A percentile compares a stretch with the other conserved stretches of the same genome.
Conservation (phyloP, 2,888 invertebrate species). For the Seladonia tumulorum region DNA sequence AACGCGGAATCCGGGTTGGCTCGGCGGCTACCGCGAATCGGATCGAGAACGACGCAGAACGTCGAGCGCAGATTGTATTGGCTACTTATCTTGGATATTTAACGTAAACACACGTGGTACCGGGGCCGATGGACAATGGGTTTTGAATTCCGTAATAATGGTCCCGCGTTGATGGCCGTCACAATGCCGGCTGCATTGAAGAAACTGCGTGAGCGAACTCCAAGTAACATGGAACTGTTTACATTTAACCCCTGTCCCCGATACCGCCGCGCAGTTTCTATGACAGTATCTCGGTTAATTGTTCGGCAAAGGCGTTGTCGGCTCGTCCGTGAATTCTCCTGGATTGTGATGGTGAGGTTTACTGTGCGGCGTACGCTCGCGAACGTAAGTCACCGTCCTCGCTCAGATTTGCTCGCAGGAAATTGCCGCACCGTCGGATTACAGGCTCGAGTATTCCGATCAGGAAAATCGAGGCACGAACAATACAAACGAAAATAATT, state of each 20-base stretch:
- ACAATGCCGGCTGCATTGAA: conserved; percentile 22
- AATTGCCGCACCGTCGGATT: background rate
- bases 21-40: background rate
- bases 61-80: conserved; percentile 10
- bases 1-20: conserved; percentile 12
- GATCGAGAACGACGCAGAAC: background rate
- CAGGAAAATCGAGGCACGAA: background rate
- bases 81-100: conserved; percentile 39
- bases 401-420: background rate
- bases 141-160: conserved; percentile 37
- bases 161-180: conserved; percentile 4
- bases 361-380: conserved; percentile 24
- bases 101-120: background rate
- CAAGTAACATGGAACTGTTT: conserved; percentile 37
- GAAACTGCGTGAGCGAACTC: conserved; percentile 29
- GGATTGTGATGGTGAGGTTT: conserved; percentile 25
- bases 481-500: background rate
- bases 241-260: conserved; percentile 46
- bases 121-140: conserved; percentile 27
- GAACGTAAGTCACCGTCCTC: background rate
- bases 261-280: conserved; percentile 32
- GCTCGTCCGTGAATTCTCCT: conserved; percentile 15
- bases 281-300: conserved; percentile 52
- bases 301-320: conserved; percentile 26
- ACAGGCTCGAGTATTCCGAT: background rate